Evolutionary conservation across 2,797 vertebrate species (phyloP).

Genomic region (Mareca penelope): DNA sequence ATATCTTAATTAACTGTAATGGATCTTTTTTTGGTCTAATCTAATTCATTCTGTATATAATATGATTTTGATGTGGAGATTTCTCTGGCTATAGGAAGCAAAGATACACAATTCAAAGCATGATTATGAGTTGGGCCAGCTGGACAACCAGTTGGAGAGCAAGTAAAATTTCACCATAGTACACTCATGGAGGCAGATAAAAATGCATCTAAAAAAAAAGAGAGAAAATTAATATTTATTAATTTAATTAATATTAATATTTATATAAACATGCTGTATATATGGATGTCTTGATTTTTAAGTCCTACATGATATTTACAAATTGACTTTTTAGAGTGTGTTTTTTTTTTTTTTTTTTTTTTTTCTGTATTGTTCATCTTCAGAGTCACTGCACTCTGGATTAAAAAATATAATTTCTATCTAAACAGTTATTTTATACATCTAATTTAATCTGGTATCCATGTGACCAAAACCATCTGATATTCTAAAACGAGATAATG

Average conservation of each 20-base stretch:
- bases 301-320: background rate
- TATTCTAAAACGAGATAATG: background rate
- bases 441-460: background rate
- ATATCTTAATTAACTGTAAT: background rate
- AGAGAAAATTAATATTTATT: background rate
- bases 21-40: background rate
- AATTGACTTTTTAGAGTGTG: background rate
- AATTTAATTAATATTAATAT: too few species aligned
- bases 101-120: background rate
- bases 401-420: background rate
- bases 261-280: background rate
- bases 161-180: background rate
- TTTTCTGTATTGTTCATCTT: background rate
- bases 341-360: background rate
- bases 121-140: background rate
- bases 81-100: background rate
- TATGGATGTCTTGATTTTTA: background rate
- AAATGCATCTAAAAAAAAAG: background rate
- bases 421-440: background rate
- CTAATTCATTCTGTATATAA: background rate
- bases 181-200: background rate
- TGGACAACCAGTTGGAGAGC: background rate
- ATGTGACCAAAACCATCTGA: background rate
- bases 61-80: background rate
- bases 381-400: accelerated